Base-by-base conservation (phyloP, 2,888 invertebrate species). In the Lamellibrachia columna region DNA sequence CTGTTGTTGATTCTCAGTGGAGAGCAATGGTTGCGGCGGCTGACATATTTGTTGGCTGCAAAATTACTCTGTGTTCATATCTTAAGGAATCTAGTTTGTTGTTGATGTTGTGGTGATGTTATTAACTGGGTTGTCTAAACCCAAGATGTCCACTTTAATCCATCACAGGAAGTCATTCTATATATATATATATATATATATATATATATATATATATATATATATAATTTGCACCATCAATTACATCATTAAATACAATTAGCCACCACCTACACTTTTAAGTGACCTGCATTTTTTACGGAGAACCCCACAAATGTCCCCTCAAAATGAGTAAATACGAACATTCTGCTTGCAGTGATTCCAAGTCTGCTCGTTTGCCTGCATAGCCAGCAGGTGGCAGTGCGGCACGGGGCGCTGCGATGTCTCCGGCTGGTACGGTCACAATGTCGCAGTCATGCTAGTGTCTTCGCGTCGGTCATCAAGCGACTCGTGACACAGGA, bases 341-440 rank as follows among this genome's bases (percentile, higher is more conserved):
- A 9, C 8, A 90, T 40, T 91, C 90, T 90, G 90, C 2, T 91
- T 91, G 52, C 94, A 96, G 96, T 97, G 0, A 96, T 98, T 6
- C 96, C 97, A 0, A 96, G 97, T 93, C 96, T 97, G 28, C 93
- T 98, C 60, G 96, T 98, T 0, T 97, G 97, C 15, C 96, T 98
- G 7, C 97, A 97, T 90, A 97, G 97, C 94, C 97, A 97, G 0
- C 96, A 97, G 28, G 95, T 96, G 53, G 96, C 97, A 0, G 97
- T 98, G 91, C 97, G 98, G 28, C 95, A 97, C 93, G 97, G 97
- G 52, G 97, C 97, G 0, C 95, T 98, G 3, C 96, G 97, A 40
- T 97, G 97, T 22, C 95, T 98, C 0, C 95, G 53, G 53, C 52
- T 60, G 55, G 3, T 93, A 9, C 94, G 53, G 92, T 95, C 28